These are phyloP conservation scores for Fragum sueziense DNA, from an alignment of 2,888 invertebrate genomes.

Conservation along the genomic window DNA sequence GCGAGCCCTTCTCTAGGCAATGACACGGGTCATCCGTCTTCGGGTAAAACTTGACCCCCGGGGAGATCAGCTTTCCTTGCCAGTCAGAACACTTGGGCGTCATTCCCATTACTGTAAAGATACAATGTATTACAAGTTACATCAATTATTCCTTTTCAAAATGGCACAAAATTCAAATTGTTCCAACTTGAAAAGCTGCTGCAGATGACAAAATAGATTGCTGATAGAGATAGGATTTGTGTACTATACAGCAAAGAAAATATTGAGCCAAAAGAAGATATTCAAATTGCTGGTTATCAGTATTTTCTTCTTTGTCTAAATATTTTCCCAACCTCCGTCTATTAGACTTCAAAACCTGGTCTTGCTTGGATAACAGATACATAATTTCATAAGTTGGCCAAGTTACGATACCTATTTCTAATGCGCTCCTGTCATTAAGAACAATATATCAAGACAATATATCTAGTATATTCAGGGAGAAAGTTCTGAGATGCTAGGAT, in stretches of 20 bases:
- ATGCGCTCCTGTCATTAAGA: no score
- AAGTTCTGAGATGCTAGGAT: no score
- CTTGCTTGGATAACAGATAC: no score
- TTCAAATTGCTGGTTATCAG: neutral
- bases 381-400: no score
- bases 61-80: constrained; percentile 74
- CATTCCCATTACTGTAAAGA: constrained; percentile 54
- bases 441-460: no score
- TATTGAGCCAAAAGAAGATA: neutral
- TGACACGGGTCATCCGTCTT: constrained; percentile 88
- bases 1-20: constrained; percentile 93
- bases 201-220: neutral
- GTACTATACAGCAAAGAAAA: neutral
- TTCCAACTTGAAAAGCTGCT: neutral
- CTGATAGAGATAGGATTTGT: neutral
- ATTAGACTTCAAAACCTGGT: no score
- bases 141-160: no score
- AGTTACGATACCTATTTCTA: no score
- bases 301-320: neutral
- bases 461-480: no score
- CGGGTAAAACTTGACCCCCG: constrained; percentile 78
- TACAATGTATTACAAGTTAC: no score
- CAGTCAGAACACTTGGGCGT: constrained; percentile 70
- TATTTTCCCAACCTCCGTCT: neutral
- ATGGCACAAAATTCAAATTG: neutral